Conservation (phyloP, 1,140 invertebrate species). For the Mylabris phalerata region DNA sequence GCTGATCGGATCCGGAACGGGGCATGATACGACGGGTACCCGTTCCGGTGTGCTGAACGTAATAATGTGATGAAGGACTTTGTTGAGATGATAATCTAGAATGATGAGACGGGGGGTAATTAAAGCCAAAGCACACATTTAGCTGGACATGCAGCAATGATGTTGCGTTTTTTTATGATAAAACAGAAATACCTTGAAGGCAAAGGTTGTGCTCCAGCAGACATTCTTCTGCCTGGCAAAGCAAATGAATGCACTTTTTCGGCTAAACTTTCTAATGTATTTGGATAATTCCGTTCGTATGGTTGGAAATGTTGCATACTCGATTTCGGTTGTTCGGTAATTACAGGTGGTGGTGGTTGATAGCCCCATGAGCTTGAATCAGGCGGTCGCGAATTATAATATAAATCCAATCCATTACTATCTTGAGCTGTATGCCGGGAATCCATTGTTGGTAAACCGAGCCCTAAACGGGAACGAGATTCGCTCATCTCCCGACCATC, state of each 20-base stretch:
- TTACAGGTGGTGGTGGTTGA: conserved; percentile 69
- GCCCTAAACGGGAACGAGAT: conserved; percentile 63
- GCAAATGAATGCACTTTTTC: conserved; percentile 79
- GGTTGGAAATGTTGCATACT: conserved; percentile 71
- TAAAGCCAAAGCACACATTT: too few species aligned
- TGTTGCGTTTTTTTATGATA: not conserved
- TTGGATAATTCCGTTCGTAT: conserved; percentile 79
- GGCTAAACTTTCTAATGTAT: conserved; percentile 81
- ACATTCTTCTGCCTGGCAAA: conserved; percentile 50
- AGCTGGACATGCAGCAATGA: too few species aligned
- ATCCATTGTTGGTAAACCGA: conserved; percentile 52
- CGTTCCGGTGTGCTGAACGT: conserved; percentile 45
- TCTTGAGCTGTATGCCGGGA: conserved; percentile 39
- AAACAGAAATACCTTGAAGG: conserved; percentile 25
- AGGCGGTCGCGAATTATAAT: conserved; percentile 67
- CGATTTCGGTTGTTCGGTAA: conserved; percentile 82
- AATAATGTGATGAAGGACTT: conserved; percentile 47
- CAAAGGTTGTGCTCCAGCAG: conserved; percentile 44
- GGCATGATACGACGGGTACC: conserved; percentile 57
- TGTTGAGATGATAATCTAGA: conserved; percentile 43
- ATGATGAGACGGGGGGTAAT: not conserved
- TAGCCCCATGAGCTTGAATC: conserved; percentile 44
- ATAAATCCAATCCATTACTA: conserved; percentile 70
- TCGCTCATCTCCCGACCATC: conserved; percentile 68
- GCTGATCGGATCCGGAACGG: conserved; percentile 77